Conservation (phyloP, 35 echinoderm and acorn worm species). For the Lytechinus variegatus region DNA sequence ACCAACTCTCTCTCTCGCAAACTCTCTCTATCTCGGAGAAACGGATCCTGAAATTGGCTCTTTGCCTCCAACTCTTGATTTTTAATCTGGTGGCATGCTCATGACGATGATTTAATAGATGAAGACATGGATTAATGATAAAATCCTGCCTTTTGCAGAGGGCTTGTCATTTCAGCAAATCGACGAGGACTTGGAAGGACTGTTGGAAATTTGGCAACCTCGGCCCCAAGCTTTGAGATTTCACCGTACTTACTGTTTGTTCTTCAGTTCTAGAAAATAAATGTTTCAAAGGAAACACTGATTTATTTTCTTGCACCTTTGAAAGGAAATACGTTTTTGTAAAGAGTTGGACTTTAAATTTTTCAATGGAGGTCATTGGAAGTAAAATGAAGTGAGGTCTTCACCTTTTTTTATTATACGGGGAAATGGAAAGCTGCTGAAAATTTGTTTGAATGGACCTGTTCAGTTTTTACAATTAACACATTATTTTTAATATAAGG, state of each 20-base stretch:
- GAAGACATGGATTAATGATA: background rate
- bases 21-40: background rate
- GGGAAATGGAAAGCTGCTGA: background rate
- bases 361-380: background rate
- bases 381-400: background rate
- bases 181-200: background rate
- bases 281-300: background rate
- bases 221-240: background rate
- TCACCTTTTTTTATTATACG: background rate
- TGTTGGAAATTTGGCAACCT: background rate
- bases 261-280: too few species aligned
- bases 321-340: background rate
- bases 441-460: background rate
- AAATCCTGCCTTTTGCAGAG: background rate
- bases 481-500: background rate
- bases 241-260: background rate
- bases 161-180: background rate
- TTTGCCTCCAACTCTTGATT: background rate
- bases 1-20: background rate
- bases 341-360: background rate
- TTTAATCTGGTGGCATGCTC: background rate
- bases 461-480: background rate
- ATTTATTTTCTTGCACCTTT: background rate
- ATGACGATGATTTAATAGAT: slow-evolving; percentile 5
- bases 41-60: background rate